Conservation (phyloP, 2,797 vertebrate species). For the Serranus cabrilla region DNA sequence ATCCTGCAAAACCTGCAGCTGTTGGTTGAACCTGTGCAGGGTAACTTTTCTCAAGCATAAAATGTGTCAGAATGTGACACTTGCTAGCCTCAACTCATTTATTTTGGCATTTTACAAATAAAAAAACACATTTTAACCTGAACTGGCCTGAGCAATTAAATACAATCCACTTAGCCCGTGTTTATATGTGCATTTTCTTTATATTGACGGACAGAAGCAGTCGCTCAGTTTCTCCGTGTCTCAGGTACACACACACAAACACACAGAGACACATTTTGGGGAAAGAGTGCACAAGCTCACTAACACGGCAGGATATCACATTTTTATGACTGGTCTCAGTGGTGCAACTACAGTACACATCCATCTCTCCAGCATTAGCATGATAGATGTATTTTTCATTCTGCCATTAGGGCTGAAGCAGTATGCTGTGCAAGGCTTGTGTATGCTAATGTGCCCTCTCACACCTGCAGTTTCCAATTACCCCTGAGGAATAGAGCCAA, state of each 20-base stretch:
- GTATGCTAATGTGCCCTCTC: slow-evolving; percentile 87
- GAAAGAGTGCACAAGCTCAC: slow-evolving; percentile 54
- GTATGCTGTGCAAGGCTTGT: slow-evolving; percentile 73
- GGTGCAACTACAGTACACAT: slow-evolving; percentile 77
- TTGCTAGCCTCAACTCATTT: not conserved
- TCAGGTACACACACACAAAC: slow-evolving; percentile 55
- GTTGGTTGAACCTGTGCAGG: not conserved
- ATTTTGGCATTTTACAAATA: not conserved
- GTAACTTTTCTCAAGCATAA: not conserved
- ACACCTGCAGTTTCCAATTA: slow-evolving; percentile 90
- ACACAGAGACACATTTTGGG: slow-evolving; percentile 44
- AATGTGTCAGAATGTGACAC: not conserved
- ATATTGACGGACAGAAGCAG: slow-evolving; percentile 5
- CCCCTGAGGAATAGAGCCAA: slow-evolving; percentile 85
- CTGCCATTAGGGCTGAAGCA: slow-evolving; percentile 77
- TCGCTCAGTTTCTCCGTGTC: slow-evolving; percentile 7
- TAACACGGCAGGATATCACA: slow-evolving; percentile 66
- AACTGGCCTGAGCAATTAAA: not conserved
- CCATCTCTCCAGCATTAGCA: slow-evolving; percentile 77
- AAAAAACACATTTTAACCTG: not conserved
- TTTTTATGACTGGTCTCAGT: slow-evolving; percentile 72
- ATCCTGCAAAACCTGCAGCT: not conserved
- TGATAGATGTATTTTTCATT: slow-evolving; percentile 84
- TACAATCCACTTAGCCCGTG: not conserved
- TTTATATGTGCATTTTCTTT: not conserved